Percentiles rank a stretch among this genome's conserved stretches.
phyloP scores from a whole-genome alignment of 2,113 vertebrate genomes.

The Psilopsiagon aurifrons region DNA sequence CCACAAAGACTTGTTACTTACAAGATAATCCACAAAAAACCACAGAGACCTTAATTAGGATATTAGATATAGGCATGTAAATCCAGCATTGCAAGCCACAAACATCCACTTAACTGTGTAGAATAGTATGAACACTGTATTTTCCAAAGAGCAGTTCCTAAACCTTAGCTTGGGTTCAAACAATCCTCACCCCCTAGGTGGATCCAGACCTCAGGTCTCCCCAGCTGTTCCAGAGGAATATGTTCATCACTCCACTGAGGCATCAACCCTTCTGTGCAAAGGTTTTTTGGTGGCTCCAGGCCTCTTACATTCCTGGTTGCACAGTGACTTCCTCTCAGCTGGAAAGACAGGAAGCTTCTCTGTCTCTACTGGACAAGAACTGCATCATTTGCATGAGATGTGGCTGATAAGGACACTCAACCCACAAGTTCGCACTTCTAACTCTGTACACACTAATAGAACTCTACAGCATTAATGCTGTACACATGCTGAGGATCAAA shows the following conservation, averaged over 20 bases:
- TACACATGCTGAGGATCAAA: background rate
- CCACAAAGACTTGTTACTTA: background rate
- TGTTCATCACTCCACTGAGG: background rate
- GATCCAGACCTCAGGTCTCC: background rate
- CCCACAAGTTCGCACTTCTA: background rate
- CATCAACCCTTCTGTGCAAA: background rate
- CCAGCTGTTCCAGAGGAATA: background rate
- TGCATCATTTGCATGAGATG: background rate
- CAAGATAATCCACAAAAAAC: background rate
- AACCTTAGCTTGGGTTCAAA: background rate
- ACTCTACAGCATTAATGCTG: background rate
- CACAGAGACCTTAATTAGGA: background rate
- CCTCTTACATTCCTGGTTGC: background rate
- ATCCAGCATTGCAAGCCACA: background rate
- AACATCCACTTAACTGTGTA: background rate
- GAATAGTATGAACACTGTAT: background rate
- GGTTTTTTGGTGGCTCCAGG: background rate
- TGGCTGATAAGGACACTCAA: background rate
- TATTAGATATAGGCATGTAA: background rate
- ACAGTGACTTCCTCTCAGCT: background rate
- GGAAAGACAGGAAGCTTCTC: background rate
- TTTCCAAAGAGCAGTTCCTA: background rate
- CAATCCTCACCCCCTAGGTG: background rate
- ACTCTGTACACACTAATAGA: background rate
- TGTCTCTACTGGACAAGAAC: background rate